Evolutionary conservation across 2,888 invertebrate species (phyloP), one percentile per base, ranked within the genome.

Genomic region (Camptogramma bilineatum): DNA sequence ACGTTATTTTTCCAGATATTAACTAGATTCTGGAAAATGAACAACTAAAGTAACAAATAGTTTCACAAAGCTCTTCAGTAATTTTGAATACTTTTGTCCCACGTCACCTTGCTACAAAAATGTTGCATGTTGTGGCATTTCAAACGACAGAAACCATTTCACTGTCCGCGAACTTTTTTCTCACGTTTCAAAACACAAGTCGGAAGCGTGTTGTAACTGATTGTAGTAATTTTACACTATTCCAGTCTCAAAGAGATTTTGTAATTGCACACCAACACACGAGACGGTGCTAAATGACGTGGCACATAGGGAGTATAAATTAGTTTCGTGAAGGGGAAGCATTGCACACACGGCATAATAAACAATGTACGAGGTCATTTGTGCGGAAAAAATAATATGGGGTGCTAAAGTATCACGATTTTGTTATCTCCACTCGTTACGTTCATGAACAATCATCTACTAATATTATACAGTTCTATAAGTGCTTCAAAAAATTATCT

Each of bases 181-280:
- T 44, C 16, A 44, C 16, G 44, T 44, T 44, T 44, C 44, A 44
- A 44, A 44, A 16, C 4, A 28, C 28, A 39, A 44, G 44, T 17
- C 17, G 24, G 16, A 50, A 19, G 13, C 19, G 51, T 31, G 31
- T 31, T 51, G 24, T 24, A 21, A 24, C 28, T 31, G n/a, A 53
- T n/a, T 53, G 21, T 24, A 24, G 53, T 71, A 70, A 66, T 56
- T 71, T 70, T 71, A 72, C 53, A 53, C 17, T 53, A 24, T 44
- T 44, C n/a, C 24, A 44, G 21, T 44, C 21, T 16, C 53, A 53
- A 53, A 53, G 53, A 44, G 44, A 44, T 53, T 53, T 53, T 53
- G 44, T 53, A 53, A 53, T 53, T 53, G 44, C 24, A 53, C 24
- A 44, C 42, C 24, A 21, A 24, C 42, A 53, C 24, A 44, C 42